Percentiles rank a stretch among this genome's conserved stretches.
phyloP scores from a whole-genome alignment of 2,888 invertebrate species.

The Corbicula japonica region DNA sequence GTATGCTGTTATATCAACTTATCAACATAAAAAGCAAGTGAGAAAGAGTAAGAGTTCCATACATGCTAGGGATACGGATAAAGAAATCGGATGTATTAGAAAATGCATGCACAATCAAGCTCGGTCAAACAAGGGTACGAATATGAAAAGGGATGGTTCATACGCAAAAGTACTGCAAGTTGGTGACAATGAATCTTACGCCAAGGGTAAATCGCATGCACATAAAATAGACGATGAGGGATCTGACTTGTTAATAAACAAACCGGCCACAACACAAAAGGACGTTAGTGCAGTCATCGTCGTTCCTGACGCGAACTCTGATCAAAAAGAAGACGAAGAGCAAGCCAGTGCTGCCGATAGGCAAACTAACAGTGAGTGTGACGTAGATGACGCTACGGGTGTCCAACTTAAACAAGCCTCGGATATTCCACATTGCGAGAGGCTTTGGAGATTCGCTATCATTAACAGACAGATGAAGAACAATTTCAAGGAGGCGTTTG shows the following conservation, averaged over 20 bases:
- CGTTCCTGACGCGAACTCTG: neutral
- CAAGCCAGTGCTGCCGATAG: neutral
- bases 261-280: neutral
- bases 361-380: constrained; percentile 54
- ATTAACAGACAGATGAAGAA: constrained; percentile 42
- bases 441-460: constrained; percentile 62
- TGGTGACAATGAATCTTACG: no score
- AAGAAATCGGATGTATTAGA: no score
- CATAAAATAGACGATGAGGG: no score
- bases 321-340: neutral
- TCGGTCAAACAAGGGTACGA: no score
- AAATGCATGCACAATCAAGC: no score
- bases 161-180: no score
- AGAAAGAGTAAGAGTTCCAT: no score
- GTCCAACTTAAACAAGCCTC: constrained; percentile 43
- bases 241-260: no score
- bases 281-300: neutral
- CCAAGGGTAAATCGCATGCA: no score
- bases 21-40: neutral
- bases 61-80: no score
- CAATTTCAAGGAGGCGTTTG: neutral
- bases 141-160: no score
- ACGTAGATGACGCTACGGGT: constrained; percentile 34
- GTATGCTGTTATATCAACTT: constrained; percentile 24
- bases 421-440: constrained; percentile 50